Percentiles rank a stretch among this genome's conserved stretches.
phyloP scores from a whole-genome alignment of 2,888 invertebrate species.

The Sipunculus nudus region DNA sequence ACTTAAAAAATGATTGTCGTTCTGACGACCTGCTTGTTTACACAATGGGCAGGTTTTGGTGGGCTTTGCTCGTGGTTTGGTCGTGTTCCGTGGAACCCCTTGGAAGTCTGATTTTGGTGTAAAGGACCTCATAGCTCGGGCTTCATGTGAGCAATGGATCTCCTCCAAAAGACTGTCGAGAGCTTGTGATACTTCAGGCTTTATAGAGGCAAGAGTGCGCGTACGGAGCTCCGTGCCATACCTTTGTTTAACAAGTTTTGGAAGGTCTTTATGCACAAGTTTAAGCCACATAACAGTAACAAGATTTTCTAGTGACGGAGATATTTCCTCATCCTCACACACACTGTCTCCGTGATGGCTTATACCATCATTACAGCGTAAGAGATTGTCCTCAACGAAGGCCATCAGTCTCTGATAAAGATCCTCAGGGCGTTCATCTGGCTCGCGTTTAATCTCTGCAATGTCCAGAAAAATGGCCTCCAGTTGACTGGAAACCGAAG shows the following conservation, averaged over 20 bases:
- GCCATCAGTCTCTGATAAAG: conserved; percentile 36
- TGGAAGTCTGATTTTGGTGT: no score
- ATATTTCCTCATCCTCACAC: conserved; percentile 30
- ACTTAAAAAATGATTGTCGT: no score
- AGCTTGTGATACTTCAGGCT: conserved; percentile 39
- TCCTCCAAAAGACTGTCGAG: conserved; percentile 22
- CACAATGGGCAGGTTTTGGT: no score
- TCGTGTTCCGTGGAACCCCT: no score
- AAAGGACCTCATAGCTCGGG: no score
- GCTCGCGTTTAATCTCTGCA: conserved; percentile 18
- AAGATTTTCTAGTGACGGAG: conserved; percentile 34
- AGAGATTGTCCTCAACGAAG: conserved; percentile 36
- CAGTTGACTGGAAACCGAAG: conserved; percentile 25
- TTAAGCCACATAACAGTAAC: conserved; percentile 33
- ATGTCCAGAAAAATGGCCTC: conserved; percentile 17
- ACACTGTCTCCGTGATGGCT: conserved; percentile 32
- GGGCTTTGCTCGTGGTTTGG: no score
- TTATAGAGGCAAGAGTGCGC: conserved; percentile 36
- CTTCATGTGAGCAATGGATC: no score
- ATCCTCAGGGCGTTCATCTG: conserved; percentile 35
- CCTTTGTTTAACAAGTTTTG: conserved; percentile 32
- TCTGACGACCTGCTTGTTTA: no score
- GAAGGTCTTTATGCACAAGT: conserved; percentile 32
- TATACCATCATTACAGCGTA: conserved; percentile 20
- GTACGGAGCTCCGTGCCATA: conserved; percentile 38